A percentile compares a stretch with the other conserved stretches of the same genome.
These are phyloP conservation scores for Anastrepha obliqua DNA, from an alignment of 1,140 invertebrate species.

Conservation along the genomic window DNA sequence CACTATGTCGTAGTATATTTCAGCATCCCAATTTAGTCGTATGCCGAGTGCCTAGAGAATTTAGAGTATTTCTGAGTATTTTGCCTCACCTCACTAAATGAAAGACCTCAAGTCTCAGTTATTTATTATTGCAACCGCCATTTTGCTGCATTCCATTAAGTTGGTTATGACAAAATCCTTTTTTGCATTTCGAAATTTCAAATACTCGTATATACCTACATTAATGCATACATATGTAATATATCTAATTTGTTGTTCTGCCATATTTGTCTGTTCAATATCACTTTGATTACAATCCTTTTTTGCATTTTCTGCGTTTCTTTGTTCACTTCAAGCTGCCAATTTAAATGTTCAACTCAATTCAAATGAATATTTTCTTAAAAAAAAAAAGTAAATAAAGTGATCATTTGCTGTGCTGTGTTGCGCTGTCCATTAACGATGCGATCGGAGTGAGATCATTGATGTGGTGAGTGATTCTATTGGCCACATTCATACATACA, in stretches of 20 bases:
- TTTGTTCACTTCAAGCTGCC: conserved; percentile 2
- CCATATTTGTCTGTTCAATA: conserved; percentile 34
- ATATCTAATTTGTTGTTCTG: neutral
- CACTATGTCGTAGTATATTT: too few relatives aligned
- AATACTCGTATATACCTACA: neutral
- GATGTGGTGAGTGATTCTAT: neutral
- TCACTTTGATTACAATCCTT: conserved; percentile 27
- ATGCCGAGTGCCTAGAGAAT: too few relatives aligned
- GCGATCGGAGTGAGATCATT: conserved; percentile 25
- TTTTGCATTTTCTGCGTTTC: neutral
- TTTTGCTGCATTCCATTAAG: neutral
- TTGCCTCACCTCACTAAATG: too few relatives aligned
- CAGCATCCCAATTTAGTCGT: too few relatives aligned
- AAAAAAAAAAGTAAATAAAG: conserved; percentile 3
- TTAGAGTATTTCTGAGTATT: too few relatives aligned
- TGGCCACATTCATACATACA: neutral
- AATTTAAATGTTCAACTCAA: conserved; percentile 18
- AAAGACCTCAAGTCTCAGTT: too few relatives aligned
- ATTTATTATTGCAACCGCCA: neutral
- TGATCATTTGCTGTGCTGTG: neutral
- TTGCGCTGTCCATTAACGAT: too few relatives aligned
- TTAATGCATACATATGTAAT: neutral
- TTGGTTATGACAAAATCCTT: neutral
- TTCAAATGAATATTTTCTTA: conserved; percentile 42
- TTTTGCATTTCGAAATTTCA: neutral